These are phyloP conservation scores for Phyllostomus discolor DNA, from an alignment of 2,113 vertebrate species.

Conservation along the genomic window DNA sequence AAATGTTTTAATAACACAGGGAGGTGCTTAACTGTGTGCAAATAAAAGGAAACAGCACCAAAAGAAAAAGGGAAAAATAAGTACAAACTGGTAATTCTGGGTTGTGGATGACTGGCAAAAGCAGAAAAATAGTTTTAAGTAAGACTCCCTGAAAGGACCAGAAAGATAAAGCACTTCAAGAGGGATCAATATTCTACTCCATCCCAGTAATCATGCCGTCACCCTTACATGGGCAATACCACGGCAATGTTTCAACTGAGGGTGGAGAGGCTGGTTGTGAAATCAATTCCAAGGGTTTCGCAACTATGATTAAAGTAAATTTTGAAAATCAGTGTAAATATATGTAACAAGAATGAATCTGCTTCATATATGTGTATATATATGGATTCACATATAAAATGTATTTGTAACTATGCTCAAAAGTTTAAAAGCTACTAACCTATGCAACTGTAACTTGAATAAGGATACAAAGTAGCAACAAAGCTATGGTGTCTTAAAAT, in stretches of 20 bases:
- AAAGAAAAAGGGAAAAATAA: background rate
- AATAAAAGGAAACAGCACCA: background rate
- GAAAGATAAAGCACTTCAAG: background rate
- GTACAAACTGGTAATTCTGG: background rate
- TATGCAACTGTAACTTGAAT: background rate
- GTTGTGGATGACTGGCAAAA: background rate
- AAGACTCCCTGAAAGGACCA: background rate
- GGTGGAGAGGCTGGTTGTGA: background rate
- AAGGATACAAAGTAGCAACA: background rate
- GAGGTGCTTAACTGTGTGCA: background rate
- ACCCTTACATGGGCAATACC: background rate
- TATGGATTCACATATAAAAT: background rate
- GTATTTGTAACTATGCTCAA: background rate
- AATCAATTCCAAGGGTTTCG: background rate
- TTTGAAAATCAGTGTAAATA: background rate
- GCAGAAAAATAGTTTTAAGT: background rate
- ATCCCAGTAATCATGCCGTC: background rate
- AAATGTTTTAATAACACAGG: background rate
- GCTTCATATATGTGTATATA: background rate
- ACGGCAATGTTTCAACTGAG: background rate
- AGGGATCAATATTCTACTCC: background rate
- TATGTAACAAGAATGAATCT: background rate
- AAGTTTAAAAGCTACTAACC: conserved; percentile 1
- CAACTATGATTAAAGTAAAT: background rate
- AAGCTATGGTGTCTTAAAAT: background rate